Base-by-base conservation (phyloP, 2,113 vertebrate genomes). In the Phainopepla nitens region DNA sequence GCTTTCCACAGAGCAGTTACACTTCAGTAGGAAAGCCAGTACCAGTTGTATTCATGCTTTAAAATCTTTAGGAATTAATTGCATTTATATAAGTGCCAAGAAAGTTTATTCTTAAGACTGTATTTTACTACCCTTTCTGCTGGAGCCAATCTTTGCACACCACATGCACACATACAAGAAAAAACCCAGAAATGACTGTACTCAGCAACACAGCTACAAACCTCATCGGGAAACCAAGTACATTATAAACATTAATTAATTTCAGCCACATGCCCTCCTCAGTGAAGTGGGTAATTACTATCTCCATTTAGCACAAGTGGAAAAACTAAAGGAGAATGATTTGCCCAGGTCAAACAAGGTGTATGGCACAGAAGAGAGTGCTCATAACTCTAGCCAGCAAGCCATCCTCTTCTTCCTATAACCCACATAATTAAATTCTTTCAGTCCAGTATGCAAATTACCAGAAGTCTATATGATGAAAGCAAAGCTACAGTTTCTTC, bases 241-340 rank as follows among this genome's bases (percentile, higher is more conserved):
- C 14, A 18, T 62, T 50, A 78, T 28, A 92, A 92, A 94, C 65
- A 84, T 81, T 72, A 95, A 97, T 96, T 88, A 57, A 92, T 95
- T 90, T 95, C 90, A 92, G 72, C 80, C 69, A 87, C 85, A 53
- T 80, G 47, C 53, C 71, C 91, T 94, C 58, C 51, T 86, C 93
- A 75, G 35, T 85, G 53, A 95, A 93, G 82, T 93, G 36, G 51
- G 56, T 92, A 95, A 95, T 94, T 94, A 87, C 80, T 33, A 83
- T 27, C 44, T 44, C 36, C 51, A 57, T 66, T 96, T 64, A 94
- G 56, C 47, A 87, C 41, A 95, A 86, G 80, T 39, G 56, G 64
- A 75, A 84, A 92, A 92, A 75, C 51, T 86, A 68, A 90, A 83
- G 54, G 27, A 77, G 72, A 93, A 56, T 90, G 18, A 83, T 71